phyloP scores from a whole-genome alignment of 2,888 invertebrate genomes.

The Sinopyrophorus schimmeli region DNA sequence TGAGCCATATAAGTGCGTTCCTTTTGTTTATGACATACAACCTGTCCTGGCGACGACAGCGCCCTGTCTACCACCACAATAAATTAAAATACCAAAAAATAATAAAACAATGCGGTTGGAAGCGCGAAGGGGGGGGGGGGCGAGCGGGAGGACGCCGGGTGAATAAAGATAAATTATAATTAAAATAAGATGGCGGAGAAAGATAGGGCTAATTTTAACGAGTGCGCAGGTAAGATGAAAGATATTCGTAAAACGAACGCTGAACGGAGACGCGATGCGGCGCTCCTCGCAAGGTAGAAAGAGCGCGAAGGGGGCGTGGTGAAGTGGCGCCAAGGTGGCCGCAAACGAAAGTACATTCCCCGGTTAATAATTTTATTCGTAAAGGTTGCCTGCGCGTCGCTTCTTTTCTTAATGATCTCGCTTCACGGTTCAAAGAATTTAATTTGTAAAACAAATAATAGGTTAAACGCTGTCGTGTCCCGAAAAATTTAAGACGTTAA shows the following conservation, averaged over 20 bases:
- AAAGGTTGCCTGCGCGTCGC: slow-evolving; percentile 39
- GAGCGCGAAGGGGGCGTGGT: slow-evolving; percentile 45
- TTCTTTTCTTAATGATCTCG: slow-evolving; percentile 40
- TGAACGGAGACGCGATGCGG: slow-evolving; percentile 23
- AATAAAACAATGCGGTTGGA: slow-evolving; percentile 34
- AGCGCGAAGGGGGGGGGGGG: no score
- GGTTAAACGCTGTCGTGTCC: slow-evolving; percentile 31
- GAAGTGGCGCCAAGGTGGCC: slow-evolving; percentile 47
- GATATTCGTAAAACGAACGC: slow-evolving; percentile 20
- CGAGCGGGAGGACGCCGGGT: slow-evolving; percentile 37
- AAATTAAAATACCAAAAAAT: slow-evolving; percentile 33
- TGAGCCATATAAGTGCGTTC: slow-evolving; percentile 4
- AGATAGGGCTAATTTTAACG: slow-evolving; percentile 33
- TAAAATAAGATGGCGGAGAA: slow-evolving; percentile 37
- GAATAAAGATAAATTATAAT: slow-evolving; percentile 47
- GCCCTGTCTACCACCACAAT: slow-evolving; percentile 24
- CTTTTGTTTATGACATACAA: slow-evolving; percentile 21
- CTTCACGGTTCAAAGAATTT: slow-evolving; percentile 41
- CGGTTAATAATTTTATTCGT: slow-evolving; percentile 43
- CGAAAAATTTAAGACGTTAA: slow-evolving; percentile 27
- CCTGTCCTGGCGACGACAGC: slow-evolving; percentile 23
- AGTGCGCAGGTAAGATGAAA: slow-evolving; percentile 34
- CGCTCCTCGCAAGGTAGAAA: slow-evolving; percentile 30
- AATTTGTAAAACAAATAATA: slow-evolving; percentile 45
- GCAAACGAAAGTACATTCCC: slow-evolving; percentile 39